These are phyloP conservation scores for Semnornis frantzii DNA, from an alignment of 2,113 vertebrate genomes.

Conservation along the genomic window DNA sequence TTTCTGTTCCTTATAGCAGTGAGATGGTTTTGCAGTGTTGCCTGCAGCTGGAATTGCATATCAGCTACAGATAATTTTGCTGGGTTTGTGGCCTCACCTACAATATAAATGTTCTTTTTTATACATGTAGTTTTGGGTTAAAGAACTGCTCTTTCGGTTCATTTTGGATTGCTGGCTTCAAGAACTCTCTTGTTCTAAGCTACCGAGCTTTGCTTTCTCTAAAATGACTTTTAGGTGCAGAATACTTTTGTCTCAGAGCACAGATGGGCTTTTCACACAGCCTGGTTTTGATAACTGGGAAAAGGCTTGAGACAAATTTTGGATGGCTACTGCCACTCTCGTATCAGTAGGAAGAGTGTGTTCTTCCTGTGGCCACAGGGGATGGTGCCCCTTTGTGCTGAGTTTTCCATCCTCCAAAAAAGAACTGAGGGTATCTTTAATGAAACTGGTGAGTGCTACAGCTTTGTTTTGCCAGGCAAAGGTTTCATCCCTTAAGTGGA, in stretches of 20 bases:
- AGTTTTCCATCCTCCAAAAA: neutral
- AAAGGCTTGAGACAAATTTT: neutral
- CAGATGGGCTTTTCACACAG: neutral
- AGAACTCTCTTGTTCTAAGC: neutral
- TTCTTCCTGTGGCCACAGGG: neutral
- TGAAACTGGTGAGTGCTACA: neutral
- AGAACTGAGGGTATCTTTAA: neutral
- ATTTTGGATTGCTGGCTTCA: neutral
- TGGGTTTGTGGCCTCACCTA: neutral
- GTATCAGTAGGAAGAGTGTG: neutral
- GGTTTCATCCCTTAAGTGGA: neutral
- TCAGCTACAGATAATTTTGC: neutral
- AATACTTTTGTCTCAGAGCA: neutral
- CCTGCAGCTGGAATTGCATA: neutral
- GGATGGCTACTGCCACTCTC: neutral
- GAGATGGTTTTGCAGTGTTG: neutral
- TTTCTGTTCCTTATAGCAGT: neutral
- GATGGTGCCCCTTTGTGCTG: neutral
- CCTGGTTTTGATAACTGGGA: neutral
- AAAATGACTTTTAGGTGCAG: neutral
- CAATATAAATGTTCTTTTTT: neutral
- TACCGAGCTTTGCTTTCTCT: neutral
- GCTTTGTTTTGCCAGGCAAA: neutral
- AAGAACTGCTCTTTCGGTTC: neutral
- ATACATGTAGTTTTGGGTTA: neutral